These are phyloP conservation scores for Lissonota sp. DNA, from an alignment of 2,888 invertebrate genomes.

Conservation along the genomic window DNA sequence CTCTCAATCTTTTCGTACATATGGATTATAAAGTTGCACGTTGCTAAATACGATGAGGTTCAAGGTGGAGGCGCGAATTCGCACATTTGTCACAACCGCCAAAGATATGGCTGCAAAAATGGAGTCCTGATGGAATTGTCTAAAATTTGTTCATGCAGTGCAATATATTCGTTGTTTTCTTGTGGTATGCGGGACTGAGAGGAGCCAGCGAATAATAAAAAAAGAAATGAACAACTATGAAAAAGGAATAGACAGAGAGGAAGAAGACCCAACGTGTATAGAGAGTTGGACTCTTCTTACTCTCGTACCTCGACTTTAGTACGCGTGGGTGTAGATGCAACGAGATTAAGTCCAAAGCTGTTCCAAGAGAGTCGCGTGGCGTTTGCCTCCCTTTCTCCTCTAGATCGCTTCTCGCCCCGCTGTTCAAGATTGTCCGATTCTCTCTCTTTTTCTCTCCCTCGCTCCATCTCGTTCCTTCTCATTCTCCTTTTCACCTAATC, in stretches of 20 bases:
- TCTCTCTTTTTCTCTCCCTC: conserved; percentile 48
- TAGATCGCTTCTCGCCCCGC: conserved; percentile 17
- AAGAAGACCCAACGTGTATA: conserved; percentile 37
- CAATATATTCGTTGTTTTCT: conserved; percentile 41
- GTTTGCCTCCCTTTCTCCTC: conserved; percentile 70
- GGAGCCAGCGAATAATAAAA: conserved; percentile 17
- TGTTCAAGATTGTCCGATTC: conserved; percentile 46
- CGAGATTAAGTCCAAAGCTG: conserved; percentile 74
- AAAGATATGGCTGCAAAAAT: too few relatives aligned
- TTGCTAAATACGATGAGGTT: too few relatives aligned
- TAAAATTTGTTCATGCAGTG: conserved; percentile 3
- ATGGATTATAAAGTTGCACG: not conserved
- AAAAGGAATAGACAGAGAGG: conserved; percentile 48
- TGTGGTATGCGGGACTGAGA: conserved; percentile 31
- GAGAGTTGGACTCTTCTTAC: conserved; percentile 63
- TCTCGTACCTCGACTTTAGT: conserved; percentile 69
- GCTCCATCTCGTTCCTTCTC: conserved; percentile 48
- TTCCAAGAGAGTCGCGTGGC: conserved; percentile 77
- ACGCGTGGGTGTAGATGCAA: conserved; percentile 79
- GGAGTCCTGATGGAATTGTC: not conserved
- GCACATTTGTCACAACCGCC: too few relatives aligned
- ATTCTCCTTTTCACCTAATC: conserved; percentile 61
- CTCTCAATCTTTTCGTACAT: conserved; percentile 26
- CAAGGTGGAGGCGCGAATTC: too few relatives aligned
- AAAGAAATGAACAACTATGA: not conserved